These are phyloP conservation scores for Drosophila paracracens DNA, from an alignment of 2,888 invertebrate genomes.

Conservation along the genomic window DNA sequence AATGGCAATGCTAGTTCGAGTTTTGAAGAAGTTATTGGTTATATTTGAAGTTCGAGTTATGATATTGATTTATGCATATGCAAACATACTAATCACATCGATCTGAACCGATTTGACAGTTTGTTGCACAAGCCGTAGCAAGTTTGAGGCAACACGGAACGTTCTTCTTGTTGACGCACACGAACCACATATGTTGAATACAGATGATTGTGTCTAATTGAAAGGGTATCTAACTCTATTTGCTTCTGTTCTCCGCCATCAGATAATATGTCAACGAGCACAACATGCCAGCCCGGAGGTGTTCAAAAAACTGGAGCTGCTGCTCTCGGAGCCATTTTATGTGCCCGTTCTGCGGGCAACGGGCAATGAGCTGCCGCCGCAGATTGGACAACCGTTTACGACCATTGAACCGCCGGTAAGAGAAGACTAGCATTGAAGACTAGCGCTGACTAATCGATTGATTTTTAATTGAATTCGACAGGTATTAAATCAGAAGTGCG, in stretches of 20 bases:
- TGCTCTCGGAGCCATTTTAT: constrained; percentile 92
- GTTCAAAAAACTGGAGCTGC: constrained; percentile 86
- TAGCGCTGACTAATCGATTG: not conserved
- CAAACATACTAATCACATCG: not conserved
- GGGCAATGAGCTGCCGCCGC: constrained; percentile 90
- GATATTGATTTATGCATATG: not conserved
- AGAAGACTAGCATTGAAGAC: constrained; percentile 33
- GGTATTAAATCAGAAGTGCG: constrained; percentile 85
- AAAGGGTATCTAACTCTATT: not conserved
- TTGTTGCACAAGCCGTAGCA: not conserved
- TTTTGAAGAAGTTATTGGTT: not conserved
- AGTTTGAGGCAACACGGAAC: not conserved
- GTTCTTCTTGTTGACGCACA: no score
- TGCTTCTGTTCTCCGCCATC: not conserved
- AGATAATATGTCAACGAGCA: constrained; percentile 92
- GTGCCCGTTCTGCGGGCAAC: constrained; percentile 94
- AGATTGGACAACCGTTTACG: constrained; percentile 92
- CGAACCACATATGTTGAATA: not conserved
- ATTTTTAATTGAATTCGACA: constrained; percentile 72
- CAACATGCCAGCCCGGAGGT: constrained; percentile 85
- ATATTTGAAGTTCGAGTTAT: not conserved
- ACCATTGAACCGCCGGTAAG: constrained; percentile 89
- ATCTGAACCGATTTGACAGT: not conserved
- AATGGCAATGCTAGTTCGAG: not conserved
- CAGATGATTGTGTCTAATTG: not conserved